Conservation (phyloP, 2,888 invertebrate genomes). For the Hydrotaea cyrtoneurina region DNA sequence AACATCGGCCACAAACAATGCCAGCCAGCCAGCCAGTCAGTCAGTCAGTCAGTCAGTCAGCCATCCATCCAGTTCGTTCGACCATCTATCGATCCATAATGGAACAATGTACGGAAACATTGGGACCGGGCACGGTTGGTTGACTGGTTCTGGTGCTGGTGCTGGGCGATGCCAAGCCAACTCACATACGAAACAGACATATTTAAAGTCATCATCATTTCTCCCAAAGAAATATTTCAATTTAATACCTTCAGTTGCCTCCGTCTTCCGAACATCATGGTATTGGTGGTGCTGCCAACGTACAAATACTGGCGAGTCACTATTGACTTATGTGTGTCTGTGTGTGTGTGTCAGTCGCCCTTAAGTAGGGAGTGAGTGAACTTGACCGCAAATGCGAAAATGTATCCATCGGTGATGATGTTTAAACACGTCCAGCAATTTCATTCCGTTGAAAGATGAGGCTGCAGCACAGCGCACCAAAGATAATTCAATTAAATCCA, state of each 20-base stretch:
- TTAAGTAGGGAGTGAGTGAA: background rate
- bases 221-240: constrained; percentile 63
- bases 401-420: constrained; percentile 34
- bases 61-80: background rate
- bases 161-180: background rate
- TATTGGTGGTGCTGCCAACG: background rate
- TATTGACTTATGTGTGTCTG: constrained; percentile 15
- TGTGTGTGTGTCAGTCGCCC: background rate
- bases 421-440: constrained; percentile 63
- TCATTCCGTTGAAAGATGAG: constrained; percentile 27
- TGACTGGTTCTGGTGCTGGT: background rate
- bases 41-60: background rate
- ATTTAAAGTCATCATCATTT: constrained; percentile 64
- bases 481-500: constrained; percentile 61
- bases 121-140: background rate
- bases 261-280: background rate
- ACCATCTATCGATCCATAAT: constrained; percentile 1
- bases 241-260: constrained; percentile 60
- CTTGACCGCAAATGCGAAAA: constrained; percentile 48
- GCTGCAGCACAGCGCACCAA: constrained; percentile 20
- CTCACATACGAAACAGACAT: background rate
- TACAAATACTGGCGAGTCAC: constrained; percentile 26
- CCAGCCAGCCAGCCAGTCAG: background rate
- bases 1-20: constrained; percentile 53
- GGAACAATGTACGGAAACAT: background rate